Base-by-base conservation (phyloP, 2,888 invertebrate species). In the Macaria liturata region DNA sequence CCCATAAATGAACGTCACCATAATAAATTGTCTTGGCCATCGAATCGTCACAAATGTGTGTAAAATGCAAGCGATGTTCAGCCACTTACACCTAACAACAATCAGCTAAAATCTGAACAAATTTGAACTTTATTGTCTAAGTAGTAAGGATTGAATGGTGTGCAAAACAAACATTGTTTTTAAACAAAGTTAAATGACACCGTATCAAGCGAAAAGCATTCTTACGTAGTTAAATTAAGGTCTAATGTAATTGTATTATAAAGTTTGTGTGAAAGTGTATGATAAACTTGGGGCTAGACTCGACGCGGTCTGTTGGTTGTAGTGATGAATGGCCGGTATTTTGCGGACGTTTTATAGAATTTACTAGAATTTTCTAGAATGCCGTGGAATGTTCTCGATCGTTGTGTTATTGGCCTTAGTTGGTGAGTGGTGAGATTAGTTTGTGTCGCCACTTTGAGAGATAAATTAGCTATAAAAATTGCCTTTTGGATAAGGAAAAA, bases 11-110 rank as follows among this genome's bases (percentile, higher is more conserved):
- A 72, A 77, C 72, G 78, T 74, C 78, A 71, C 70, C 67, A 62
- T 75, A 72, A 78, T 81, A 81, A 78, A 81, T 78, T 75, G 72
- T 70, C 67, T 56, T 74, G 76, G 66, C 66, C 80, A 75, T 74
- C 76, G 76, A 72, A 74, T 75, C 76, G 70, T 80, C 75, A 76
- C 80, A 74, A 80, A 76, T 71, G 74, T 73, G 71, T 80, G 79
- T 72, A 79, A 80, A 82, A 82, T 79, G 77, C 77, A 81, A 74
- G 75, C 80, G 69, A 72, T 76, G 73, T 77, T 76, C 77, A 66
- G 69, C 69, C 68, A 68, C 71, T 74, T 72, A 71, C 63, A 70
- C 68, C 60, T 63, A 64, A 62, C 59, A 50, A 44, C 39, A 4
- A 31, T 20, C 9, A 57, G 32, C 3, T 43, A 30, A 43, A 52